These are phyloP conservation scores for Myiagra hebetior DNA, from an alignment of 2,113 vertebrate genomes.

Conservation along the genomic window DNA sequence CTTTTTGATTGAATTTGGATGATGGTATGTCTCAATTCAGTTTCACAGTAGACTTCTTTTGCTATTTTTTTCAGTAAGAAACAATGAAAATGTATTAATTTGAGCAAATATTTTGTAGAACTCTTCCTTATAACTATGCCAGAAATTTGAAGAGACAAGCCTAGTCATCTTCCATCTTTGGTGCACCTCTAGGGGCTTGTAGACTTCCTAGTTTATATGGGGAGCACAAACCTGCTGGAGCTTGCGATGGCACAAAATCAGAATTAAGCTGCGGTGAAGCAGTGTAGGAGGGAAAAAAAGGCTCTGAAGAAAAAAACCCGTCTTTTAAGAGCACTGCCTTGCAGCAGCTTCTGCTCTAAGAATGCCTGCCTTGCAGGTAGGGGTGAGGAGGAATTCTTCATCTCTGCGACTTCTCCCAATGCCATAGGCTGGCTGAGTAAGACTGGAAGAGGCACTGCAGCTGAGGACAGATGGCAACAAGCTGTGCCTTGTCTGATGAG, in stretches of 20 bases:
- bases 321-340: background rate
- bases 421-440: background rate
- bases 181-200: background rate
- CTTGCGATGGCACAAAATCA: background rate
- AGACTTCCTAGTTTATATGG: background rate
- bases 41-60: background rate
- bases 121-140: background rate
- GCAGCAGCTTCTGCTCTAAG: background rate
- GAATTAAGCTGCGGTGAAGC: background rate
- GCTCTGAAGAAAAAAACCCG: background rate
- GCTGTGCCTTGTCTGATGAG: background rate
- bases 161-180: fast-evolving
- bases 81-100: background rate
- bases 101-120: background rate
- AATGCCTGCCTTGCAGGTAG: background rate
- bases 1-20: background rate
- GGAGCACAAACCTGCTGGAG: background rate
- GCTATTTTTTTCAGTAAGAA: background rate
- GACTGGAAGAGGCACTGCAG: background rate
- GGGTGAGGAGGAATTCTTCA: background rate
- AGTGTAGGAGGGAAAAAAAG: background rate
- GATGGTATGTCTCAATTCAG: background rate
- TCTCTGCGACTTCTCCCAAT: background rate
- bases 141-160: background rate
- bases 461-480: background rate